A percentile compares a stretch with the other conserved stretches of the same genome.
Evolutionary conservation across 92 coral and sea anemone genomes (phyloP).

Genomic region (Pocillopora meandrina): DNA sequence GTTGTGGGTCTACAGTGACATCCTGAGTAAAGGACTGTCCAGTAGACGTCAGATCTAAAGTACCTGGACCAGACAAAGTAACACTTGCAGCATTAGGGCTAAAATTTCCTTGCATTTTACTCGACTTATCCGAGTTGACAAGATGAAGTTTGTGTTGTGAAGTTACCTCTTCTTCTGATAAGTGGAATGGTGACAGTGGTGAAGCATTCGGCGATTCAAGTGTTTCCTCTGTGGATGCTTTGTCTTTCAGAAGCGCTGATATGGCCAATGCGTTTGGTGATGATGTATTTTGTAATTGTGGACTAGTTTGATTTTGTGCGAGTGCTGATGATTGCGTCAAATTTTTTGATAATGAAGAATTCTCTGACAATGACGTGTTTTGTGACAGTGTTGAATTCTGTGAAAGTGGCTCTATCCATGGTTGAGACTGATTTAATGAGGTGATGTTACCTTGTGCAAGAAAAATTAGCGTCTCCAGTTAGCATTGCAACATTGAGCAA

Average conservation of each 20-base stretch:
- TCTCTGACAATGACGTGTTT: background rate
- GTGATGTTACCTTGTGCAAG: slow-evolving; percentile 34
- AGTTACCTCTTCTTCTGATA: slow-evolving; percentile 7
- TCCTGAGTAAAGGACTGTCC: slow-evolving; percentile 31
- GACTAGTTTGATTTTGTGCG: background rate
- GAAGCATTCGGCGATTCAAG: slow-evolving; percentile 6
- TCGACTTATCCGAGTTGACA: slow-evolving; percentile 21
- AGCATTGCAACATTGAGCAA: too few species aligned
- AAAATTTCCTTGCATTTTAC: slow-evolving; percentile 28
- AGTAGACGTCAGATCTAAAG: slow-evolving; percentile 17
- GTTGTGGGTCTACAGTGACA: slow-evolving; percentile 28
- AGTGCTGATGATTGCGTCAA: slow-evolving; percentile 19
- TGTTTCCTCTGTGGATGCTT: slow-evolving; percentile 7
- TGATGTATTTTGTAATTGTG: background rate
- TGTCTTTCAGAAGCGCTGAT: background rate
- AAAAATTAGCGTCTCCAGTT: slow-evolving; percentile 4
- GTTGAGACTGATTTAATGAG: slow-evolving; percentile 9
- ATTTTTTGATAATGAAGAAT: background rate
- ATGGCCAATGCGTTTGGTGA: background rate
- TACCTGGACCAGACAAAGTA: slow-evolving; percentile 45
- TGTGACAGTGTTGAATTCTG: slow-evolving; percentile 14
- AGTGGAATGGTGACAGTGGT: slow-evolving; percentile 3
- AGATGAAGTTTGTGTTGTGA: slow-evolving; percentile 33
- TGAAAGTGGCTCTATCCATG: slow-evolving; percentile 9
- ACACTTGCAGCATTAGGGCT: slow-evolving; percentile 44